phyloP scores from a whole-genome alignment of 2,113 vertebrate species.

The Sigmodon hispidus region DNA sequence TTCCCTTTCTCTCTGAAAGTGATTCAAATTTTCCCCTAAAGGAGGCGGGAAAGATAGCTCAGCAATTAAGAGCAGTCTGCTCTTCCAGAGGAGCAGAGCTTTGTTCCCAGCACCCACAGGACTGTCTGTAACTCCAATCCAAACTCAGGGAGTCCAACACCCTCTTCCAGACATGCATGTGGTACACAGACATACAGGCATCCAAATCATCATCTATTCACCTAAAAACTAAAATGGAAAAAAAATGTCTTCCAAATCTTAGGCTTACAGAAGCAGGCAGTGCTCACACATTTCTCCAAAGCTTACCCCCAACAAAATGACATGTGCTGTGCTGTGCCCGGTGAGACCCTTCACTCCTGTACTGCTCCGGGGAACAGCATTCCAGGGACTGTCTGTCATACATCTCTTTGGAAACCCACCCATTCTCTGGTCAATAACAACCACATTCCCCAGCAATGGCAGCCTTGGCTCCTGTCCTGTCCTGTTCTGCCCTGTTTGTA shows the following conservation, averaged over 20 bases:
- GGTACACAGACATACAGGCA: background rate
- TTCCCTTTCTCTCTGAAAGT: background rate
- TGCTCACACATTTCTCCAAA: background rate
- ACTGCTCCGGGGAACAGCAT: background rate
- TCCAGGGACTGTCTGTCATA: background rate
- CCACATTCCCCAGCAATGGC: background rate
- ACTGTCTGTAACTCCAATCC: background rate
- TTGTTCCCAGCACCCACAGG: background rate
- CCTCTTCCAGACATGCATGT: background rate
- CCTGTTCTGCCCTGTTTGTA: background rate
- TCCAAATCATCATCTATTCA: background rate
- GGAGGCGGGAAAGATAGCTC: background rate
- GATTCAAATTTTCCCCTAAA: background rate
- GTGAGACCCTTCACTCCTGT: rapidly evolving
- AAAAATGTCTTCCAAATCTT: background rate
- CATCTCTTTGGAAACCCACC: constrained; percentile 10
- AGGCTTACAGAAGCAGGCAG: background rate
- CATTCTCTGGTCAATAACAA: background rate
- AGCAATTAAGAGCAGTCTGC: background rate
- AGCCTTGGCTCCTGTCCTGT: background rate
- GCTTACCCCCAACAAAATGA: background rate
- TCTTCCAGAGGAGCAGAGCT: background rate
- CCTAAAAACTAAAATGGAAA: background rate
- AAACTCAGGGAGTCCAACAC: background rate
- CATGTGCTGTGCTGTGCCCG: background rate